Conservation (phyloP, 2,888 invertebrate species). For the Acrocyrtus sp. region DNA sequence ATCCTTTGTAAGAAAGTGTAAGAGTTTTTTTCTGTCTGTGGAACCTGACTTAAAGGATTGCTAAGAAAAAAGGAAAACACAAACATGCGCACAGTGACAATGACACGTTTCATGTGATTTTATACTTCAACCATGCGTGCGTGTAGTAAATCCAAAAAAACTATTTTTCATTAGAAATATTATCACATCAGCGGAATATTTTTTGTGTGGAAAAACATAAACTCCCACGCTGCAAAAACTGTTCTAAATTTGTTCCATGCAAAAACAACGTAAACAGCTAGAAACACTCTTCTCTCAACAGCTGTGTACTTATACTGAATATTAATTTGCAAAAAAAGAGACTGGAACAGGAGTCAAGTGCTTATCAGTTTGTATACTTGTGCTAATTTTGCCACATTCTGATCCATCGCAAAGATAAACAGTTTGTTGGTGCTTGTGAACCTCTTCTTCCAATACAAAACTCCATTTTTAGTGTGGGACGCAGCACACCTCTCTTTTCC, state of each 20-base stretch:
- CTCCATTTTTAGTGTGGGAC: no score
- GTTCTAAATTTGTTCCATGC: background rate
- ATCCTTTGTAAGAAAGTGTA: background rate
- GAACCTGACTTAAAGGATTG: no score
- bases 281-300: no score
- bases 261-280: no score
- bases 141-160: background rate
- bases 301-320: no score
- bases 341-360: no score
- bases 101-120: background rate
- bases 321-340: no score
- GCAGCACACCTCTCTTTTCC: background rate
- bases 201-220: background rate
- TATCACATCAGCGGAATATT: no score
- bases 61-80: background rate
- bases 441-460: no score
- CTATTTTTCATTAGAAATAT: background rate
- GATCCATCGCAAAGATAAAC: background rate
- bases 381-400: background rate
- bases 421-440: background rate
- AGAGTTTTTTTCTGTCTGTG: background rate
- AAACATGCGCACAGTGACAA: background rate
- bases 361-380: background rate
- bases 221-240: background rate
- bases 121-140: background rate